phyloP scores from a whole-genome alignment of 2,113 vertebrate genomes.

The Rhinolophus sinicus region DNA sequence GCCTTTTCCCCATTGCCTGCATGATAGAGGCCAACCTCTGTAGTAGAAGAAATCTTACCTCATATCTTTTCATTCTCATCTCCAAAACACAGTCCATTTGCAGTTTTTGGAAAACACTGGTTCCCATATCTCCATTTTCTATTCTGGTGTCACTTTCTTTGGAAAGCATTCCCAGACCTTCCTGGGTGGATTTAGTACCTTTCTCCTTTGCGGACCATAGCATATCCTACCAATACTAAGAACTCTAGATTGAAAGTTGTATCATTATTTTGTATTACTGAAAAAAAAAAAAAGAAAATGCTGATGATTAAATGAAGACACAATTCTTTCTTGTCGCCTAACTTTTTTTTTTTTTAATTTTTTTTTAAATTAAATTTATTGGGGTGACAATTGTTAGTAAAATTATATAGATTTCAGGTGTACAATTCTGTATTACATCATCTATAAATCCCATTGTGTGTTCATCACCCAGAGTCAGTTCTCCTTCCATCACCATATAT shows the following conservation, averaged over 20 bases:
- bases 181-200: not conserved
- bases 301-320: not conserved
- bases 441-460: no score
- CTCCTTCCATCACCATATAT: no score
- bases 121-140: not conserved
- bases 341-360: not conserved
- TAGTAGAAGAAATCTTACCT: not conserved
- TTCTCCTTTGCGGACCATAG: not conserved
- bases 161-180: not conserved
- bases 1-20: not conserved
- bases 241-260: not conserved
- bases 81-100: not conserved
- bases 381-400: no score
- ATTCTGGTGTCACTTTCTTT: not conserved
- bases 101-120: not conserved
- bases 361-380: no score
- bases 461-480: no score
- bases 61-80: not conserved
- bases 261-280: not conserved
- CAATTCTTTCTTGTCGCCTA: not conserved
- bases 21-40: not conserved
- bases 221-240: not conserved
- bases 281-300: not conserved
- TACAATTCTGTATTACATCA: no score
- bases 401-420: no score